Conservation (phyloP, 2,113 vertebrate species). For the Uria lomvia region DNA sequence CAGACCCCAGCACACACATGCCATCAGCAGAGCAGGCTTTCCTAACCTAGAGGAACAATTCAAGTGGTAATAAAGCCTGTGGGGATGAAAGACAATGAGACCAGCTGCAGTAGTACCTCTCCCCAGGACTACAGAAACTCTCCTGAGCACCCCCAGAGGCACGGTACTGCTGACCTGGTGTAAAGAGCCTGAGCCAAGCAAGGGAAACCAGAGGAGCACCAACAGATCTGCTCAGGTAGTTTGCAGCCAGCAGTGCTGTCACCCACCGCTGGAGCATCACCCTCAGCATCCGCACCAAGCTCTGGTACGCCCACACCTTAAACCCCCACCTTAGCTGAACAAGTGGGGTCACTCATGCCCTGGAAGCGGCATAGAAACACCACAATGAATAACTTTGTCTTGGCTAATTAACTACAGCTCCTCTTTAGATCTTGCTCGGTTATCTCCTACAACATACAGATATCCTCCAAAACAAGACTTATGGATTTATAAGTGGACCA, state of each 20-base stretch:
- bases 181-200: background rate
- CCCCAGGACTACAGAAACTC: background rate
- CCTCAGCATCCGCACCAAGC: background rate
- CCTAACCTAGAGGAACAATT: background rate
- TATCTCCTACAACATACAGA: accelerated
- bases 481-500: accelerated
- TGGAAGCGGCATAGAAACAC: background rate
- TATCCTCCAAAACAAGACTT: background rate
- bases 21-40: background rate
- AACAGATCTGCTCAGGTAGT: background rate
- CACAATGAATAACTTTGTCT: background rate
- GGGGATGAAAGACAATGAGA: slow-evolving; percentile 18
- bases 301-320: background rate
- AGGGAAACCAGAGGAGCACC: background rate
- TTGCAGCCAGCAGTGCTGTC: background rate
- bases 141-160: background rate
- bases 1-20: background rate
- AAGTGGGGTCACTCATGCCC: background rate
- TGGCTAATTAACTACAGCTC: background rate
- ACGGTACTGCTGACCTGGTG: accelerated
- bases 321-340: too few species aligned
- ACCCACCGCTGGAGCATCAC: accelerated
- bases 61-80: background rate
- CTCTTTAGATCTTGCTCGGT: accelerated
- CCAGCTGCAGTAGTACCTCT: background rate